Evolutionary conservation across 2,113 vertebrate species (phyloP).

Genomic region (Oreocharis arfaki): DNA sequence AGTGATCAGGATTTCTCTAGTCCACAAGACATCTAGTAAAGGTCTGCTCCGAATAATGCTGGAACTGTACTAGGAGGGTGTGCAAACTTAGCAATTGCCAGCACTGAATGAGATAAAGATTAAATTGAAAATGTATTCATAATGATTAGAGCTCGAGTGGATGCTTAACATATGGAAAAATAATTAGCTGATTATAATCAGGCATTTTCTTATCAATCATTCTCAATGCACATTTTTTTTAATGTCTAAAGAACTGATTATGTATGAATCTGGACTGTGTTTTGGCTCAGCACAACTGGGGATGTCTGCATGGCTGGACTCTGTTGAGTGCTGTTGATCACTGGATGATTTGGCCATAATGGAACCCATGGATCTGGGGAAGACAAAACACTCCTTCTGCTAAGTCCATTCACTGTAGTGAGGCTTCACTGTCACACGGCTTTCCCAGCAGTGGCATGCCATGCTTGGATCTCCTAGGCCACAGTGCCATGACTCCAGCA

Average conservation of each 20-base stretch:
- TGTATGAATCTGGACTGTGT: not conserved
- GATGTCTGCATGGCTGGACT: not conserved
- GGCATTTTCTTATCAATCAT: not conserved
- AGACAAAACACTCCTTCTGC: not conserved
- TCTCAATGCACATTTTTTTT: not conserved
- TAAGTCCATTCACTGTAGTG: not conserved
- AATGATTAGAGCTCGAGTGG: not conserved
- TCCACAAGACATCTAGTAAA: not conserved
- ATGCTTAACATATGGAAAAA: constrained; percentile 7
- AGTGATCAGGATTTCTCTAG: not conserved
- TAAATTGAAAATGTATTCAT: not conserved
- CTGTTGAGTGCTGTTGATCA: not conserved
- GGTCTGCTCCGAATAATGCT: not conserved
- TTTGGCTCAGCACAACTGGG: not conserved
- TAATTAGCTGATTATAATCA: constrained; percentile 26
- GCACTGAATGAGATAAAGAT: not conserved
- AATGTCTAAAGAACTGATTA: not conserved
- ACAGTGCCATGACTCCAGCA: not conserved
- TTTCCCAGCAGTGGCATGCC: not conserved
- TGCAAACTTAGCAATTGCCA: not conserved
- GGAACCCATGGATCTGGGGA: not conserved
- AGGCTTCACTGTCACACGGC: not conserved
- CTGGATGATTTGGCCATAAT: not conserved
- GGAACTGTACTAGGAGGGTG: not conserved
- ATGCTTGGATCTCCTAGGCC: not conserved